Conservation (phyloP, 2,113 vertebrate genomes). For the Siphamia tubifer region DNA sequence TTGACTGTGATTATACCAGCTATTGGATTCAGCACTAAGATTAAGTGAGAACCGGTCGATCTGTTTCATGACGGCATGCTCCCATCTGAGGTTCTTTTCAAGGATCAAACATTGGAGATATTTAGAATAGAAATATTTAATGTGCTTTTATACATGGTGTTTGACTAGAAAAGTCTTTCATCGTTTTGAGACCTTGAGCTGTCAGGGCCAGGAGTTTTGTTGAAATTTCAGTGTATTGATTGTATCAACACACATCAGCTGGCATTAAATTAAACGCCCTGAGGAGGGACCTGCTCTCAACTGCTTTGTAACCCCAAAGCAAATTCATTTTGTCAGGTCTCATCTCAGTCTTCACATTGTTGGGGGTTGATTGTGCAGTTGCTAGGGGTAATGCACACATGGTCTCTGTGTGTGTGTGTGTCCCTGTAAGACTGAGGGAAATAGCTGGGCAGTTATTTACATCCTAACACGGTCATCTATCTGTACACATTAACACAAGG, state of each 20-base stretch:
- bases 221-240: background rate
- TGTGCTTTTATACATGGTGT: background rate
- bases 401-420: background rate
- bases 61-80: background rate
- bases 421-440: conserved; percentile 7
- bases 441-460: conserved; percentile 60
- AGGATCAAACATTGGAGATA: conserved; percentile 14
- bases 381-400: conserved; percentile 27
- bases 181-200: background rate
- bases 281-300: background rate
- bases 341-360: conserved; percentile 19
- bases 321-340: conserved; percentile 1
- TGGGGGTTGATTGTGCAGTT: conserved; percentile 54
- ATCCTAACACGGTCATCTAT: conserved; percentile 57
- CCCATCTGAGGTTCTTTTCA: background rate
- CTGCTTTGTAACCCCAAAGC: background rate
- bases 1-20: conserved; percentile 9
- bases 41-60: background rate
- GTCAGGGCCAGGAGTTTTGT: background rate
- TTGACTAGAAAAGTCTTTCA: background rate
- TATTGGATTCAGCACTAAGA: background rate
- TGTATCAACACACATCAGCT: background rate
- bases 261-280: background rate
- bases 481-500: conserved; percentile 66
- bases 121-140: background rate